Base-by-base conservation (phyloP, 92 coral and sea anemone genomes). In the Diadumene lineata region DNA sequence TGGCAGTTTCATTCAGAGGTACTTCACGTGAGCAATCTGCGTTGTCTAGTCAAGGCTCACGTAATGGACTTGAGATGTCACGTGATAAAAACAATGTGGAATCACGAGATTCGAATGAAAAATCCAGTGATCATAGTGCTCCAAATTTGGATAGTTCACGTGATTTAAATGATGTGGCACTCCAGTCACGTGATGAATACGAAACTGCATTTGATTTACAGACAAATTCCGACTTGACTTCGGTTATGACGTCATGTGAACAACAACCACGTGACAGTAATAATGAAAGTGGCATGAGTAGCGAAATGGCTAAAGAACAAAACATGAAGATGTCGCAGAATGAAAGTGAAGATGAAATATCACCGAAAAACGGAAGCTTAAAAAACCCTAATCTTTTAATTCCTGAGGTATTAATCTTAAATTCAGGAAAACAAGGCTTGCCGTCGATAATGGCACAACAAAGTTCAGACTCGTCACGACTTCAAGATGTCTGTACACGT, bases 141-240 rank as follows among this genome's bases (percentile, higher is more conserved):
- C 48, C 48, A 38, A 15, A 16, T 21, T 23, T 23, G 3, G 8
- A 53, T 2, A 16, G 48, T 17, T 44, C 51, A 44, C 51, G 51
- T 44, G 51, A 44, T 44, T 9, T 44, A 8, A 9, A 44, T 44
- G 51, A 44, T 17, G 51, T 44, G 9, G 9, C 51, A 44, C 17
- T 44, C 17, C 61, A 55, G 64, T 58, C 64, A 58, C 64, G 64
- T 58, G 64, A 58, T 58, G 30, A 4, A 13, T 4, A 38, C 48
- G 48, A 38, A 4, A 13, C 13, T 6, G 6, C 48, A 38, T 13
- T 38, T 13, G 7, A 38, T 13, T 38, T 13, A n/a, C n/a, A n/a
- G n/a, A n/a, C n/a, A n/a, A n/a, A n/a, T n/a, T n/a, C n/a, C n/a
- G n/a, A n/a, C n/a, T n/a, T n/a, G n/a, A n/a, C n/a, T n/a, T n/a